Evolutionary conservation across 2,797 vertebrate genomes (phyloP), one percentile per base, ranked within the genome.

Genomic region (Squalus acanthias): DNA sequence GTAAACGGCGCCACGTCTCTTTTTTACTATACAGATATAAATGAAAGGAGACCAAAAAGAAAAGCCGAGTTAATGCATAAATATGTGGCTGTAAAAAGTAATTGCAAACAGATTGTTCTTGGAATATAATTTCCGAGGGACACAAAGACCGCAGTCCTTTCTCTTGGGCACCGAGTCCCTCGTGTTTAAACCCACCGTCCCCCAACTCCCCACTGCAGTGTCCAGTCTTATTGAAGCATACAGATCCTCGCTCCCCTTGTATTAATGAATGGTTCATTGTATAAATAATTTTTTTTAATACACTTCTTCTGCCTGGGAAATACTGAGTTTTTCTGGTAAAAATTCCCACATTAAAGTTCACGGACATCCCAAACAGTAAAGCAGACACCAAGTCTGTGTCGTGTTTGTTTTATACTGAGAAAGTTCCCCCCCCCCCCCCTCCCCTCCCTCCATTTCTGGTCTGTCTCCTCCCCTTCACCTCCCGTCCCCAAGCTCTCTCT

Each of bases 41-140:
- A 95, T 20, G 70, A 72, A 26, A 94, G 0, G 92, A 69, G 92
- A 69, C 92, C 60, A 24, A 69, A 57, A 39, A 65, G 63, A 74
- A 29, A 53, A 9, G 13, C 46, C 0, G 39, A 74, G 46, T 76
- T n/a, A 57, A 95, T 74, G 94, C 50, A 10, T 12, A 7, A 69
- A 8, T 24, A 20, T 24, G 63, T 33, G 69, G 46, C 70, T 46
- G 70, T 20, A 72, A 53, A 60, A 60, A 24, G 46, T 95, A 95
- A 95, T 95, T 60, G 70, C 94, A 74, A 95, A 57, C 70, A 95
- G 70, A 95, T 95, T 95, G 12, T 76, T 57, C 53, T 76, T 33
- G 46, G 24, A 69, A 24, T 22, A 69, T 9, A 8, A 46, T 69
- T 69, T 5, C 65, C 70, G 20, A 50, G 92, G 4, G 67, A 20